phyloP scores from a whole-genome alignment of 64 coral and sea anemone genomes.

The Dendrophyllia cribrosa region DNA sequence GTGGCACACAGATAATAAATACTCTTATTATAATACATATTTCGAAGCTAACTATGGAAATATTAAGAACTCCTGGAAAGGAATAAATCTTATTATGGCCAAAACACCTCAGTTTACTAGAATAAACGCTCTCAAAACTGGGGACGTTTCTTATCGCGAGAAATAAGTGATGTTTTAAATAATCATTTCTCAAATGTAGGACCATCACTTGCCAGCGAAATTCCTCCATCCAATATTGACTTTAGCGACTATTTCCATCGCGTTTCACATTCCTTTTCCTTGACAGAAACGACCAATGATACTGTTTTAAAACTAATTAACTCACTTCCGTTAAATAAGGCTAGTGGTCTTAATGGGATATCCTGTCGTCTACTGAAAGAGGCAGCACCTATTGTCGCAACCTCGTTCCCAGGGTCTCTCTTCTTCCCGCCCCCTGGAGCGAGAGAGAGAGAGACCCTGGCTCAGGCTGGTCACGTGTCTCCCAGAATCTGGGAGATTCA shows the following conservation, averaged over 20 bases:
- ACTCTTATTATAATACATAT: too few species aligned
- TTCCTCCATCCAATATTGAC: neutral
- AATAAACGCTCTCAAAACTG: neutral
- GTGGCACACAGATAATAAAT: too few species aligned
- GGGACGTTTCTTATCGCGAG: neutral
- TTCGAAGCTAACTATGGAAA: too few species aligned
- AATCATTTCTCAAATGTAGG: neutral
- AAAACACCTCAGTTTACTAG: too few species aligned
- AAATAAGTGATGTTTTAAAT: conserved; percentile 29
- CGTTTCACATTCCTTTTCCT: neutral
- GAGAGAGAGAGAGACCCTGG: too few species aligned
- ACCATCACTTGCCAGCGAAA: neutral
- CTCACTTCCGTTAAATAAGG: neutral
- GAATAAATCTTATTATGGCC: too few species aligned
- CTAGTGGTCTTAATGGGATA: neutral
- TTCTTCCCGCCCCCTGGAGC: too few species aligned
- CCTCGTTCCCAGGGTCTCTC: too few species aligned
- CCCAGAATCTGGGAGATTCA: too few species aligned
- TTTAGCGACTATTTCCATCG: conserved; percentile 1
- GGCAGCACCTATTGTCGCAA: neutral
- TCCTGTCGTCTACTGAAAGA: neutral
- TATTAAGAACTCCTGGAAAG: too few species aligned
- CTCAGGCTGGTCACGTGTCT: too few species aligned
- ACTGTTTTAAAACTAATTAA: conserved; percentile 7
- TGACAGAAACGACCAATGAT: conserved; percentile 14